phyloP scores from a whole-genome alignment of 2,888 invertebrate genomes.

The Xestia xanthographa region DNA sequence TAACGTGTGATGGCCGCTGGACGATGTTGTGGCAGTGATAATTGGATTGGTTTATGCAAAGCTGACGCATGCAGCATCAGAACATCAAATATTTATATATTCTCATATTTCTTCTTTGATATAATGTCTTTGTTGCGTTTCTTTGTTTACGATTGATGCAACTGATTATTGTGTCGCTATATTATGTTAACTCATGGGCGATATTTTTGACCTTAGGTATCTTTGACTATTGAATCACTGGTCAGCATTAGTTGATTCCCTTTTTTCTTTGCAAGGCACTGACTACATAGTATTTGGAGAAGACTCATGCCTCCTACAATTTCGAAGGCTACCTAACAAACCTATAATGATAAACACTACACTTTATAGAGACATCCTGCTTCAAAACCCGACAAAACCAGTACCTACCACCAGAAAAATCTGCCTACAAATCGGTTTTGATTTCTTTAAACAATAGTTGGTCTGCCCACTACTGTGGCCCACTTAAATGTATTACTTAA shows the following conservation, averaged over 20 bases:
- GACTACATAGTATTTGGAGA: neutral
- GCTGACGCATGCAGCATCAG: conserved; percentile 55
- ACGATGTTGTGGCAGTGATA: conserved; percentile 83
- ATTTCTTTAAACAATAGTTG: conserved; percentile 49
- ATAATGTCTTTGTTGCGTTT: conserved; percentile 31
- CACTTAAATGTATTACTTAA: conserved; percentile 61
- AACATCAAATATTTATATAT: conserved; percentile 33
- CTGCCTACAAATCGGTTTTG: conserved; percentile 15
- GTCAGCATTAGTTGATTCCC: neutral
- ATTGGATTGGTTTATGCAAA: conserved; percentile 82
- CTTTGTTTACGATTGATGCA: conserved; percentile 40
- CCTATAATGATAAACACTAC: neutral
- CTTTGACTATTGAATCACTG: neutral
- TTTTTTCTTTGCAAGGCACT: neutral
- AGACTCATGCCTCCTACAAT: neutral
- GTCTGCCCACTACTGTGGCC: conserved; percentile 42
- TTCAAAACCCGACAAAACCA: neutral
- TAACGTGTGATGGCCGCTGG: conserved; percentile 83
- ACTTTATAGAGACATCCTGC: neutral
- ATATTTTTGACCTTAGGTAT: neutral
- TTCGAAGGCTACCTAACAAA: neutral
- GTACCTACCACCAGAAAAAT: conserved; percentile 10
- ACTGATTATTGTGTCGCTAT: neutral
- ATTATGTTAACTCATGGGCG: neutral
- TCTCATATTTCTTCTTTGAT: conserved; percentile 22